Conservation (phyloP, 30 jellyfish, hydroid and myxozoan genomes). For the Hydractinia echinata region DNA sequence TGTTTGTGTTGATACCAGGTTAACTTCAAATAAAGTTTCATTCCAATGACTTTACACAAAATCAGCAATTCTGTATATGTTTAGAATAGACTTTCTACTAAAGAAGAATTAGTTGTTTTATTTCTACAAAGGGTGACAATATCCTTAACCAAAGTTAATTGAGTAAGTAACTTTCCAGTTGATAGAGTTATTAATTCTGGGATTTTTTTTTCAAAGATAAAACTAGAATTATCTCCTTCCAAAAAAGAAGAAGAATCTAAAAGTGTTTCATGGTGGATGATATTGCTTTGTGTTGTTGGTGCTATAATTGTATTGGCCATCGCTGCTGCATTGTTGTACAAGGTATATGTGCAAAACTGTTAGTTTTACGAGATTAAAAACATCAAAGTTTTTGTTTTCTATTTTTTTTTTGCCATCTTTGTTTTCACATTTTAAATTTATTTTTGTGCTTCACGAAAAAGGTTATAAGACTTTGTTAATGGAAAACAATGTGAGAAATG, state of each 20-base stretch:
- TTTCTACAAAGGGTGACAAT: background rate
- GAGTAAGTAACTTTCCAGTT: no score
- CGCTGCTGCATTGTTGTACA: slow-evolving; percentile 57
- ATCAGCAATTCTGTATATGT: background rate
- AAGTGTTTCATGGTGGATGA: slow-evolving; percentile 86
- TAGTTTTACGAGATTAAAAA: background rate
- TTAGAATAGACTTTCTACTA: no score
- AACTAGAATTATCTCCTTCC: background rate
- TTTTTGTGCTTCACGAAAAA: no score
- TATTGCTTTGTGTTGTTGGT: slow-evolving; percentile 71
- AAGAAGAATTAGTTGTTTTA: background rate
- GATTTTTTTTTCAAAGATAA: background rate
- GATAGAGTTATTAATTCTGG: background rate
- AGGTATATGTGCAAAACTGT: slow-evolving; percentile 29
- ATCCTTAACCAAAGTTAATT: no score
- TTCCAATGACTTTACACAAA: background rate
- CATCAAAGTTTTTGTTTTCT: no score
- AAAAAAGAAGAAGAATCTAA: background rate
- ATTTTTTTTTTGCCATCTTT: no score
- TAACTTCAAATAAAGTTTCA: background rate
- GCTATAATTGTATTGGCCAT: slow-evolving; percentile 80
- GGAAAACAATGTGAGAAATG: no score
- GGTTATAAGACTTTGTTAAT: no score
- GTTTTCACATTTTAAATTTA: no score
- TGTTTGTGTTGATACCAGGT: no score